A percentile compares a stretch with the other conserved stretches of the same genome.
phyloP scores from a whole-genome alignment of 1,140 invertebrate genomes.

The Bemisia tabaci region DNA sequence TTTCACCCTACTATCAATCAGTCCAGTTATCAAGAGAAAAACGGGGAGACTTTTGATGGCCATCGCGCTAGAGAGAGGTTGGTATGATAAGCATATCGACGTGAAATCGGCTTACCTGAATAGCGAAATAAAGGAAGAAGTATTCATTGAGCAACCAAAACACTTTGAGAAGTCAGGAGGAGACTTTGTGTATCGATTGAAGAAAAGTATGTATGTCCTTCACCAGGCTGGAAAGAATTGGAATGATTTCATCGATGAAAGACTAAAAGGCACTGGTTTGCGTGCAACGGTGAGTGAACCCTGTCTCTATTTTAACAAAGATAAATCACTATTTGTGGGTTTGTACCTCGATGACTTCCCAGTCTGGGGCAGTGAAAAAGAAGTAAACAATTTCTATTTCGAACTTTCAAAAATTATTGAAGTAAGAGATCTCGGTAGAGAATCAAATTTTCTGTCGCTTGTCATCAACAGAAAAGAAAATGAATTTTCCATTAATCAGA shows the following conservation, averaged over 20 bases:
- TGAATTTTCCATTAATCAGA: not conserved
- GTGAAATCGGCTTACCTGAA: not conserved
- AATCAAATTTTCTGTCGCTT: not conserved
- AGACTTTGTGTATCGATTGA: not conserved
- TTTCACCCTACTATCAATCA: too few species aligned
- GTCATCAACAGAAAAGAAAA: not conserved
- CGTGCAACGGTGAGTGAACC: not conserved
- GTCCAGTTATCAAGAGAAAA: not conserved
- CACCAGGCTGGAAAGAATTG: not conserved
- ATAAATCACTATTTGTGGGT: not conserved
- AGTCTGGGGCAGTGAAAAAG: not conserved
- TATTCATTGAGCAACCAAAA: not conserved
- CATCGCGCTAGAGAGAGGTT: not conserved
- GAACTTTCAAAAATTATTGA: not conserved
- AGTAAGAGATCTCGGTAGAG: not conserved
- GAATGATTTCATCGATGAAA: not conserved
- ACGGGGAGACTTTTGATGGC: not conserved
- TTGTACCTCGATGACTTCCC: not conserved
- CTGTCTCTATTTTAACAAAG: not conserved
- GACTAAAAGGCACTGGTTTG: not conserved
- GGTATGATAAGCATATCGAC: not conserved
- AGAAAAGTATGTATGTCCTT: not conserved
- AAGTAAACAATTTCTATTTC: not conserved
- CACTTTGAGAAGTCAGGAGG: not conserved
- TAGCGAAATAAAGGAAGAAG: not conserved